Evolutionary conservation across 1,140 invertebrate species (phyloP), one percentile per base, ranked within the genome.

Genomic region (Ips typographus): DNA sequence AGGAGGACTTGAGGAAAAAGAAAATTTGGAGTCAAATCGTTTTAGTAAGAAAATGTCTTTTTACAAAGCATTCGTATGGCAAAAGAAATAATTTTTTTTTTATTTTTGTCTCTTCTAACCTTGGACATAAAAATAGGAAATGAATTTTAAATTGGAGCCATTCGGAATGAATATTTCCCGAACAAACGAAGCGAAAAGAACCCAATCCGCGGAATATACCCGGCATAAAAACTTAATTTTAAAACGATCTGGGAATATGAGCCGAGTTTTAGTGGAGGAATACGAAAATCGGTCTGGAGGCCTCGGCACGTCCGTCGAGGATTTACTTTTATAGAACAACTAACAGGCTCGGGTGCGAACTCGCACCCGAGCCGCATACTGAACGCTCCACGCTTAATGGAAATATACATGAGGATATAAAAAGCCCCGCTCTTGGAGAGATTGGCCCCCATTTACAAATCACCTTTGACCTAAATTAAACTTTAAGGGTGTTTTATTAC

Each of bases 301-400:
- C n/a, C 41, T 38, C 40, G 58, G 75, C 77, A 78, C 77, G 77
- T 77, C 70, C 72, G 73, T 49, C 63, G 62, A 73, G 77, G 77
- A 78, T 77, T 78, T 78, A 74, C 75, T 77, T 78, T 78, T 77
- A 77, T 78, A 75, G 75, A 76, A 78, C 76, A 78, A 77, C 76
- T 78, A 78, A 78, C 77, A 77, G 76, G 76, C 73, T 72, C 65
- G 65, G 67, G 73, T 74, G 67, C 73, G 76, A 75, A 69, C 73
- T 71, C 68, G 74, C 59, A 73, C 73, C 68, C 62, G 68, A 62
- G 47, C 57, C 71, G 77, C 76, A 78, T 78, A 78, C 76, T 76
- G 76, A 78, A 77, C 72, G 72, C 71, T 73, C 71, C 55, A 67
- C 69, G 39, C 61, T 75, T 78, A 77, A 78, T 78, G 77, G 77